Conservation (phyloP, 1,140 invertebrate species). For the Chironomus tepperi region DNA sequence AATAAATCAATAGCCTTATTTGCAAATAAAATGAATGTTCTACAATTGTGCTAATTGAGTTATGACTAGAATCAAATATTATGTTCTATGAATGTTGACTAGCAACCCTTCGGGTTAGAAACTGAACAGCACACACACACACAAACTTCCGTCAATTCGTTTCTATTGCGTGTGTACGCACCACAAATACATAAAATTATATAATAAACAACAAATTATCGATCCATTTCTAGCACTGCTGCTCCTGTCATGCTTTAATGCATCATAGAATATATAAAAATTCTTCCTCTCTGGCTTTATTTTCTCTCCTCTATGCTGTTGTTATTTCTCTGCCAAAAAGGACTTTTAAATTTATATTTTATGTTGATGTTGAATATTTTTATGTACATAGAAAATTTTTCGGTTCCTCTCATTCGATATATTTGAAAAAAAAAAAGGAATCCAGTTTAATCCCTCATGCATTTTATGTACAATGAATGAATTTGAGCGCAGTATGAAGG, state of each 20-base stretch:
- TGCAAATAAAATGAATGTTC: not conserved
- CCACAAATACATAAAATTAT: not conserved
- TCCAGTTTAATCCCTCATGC: constrained; percentile 23
- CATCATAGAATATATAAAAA: not conserved
- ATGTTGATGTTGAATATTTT: not conserved
- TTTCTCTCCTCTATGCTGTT: not conserved
- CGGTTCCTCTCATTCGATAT: not conserved
- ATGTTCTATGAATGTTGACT: not conserved
- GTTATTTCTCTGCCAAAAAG: not conserved
- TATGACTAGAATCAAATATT: constrained; percentile 14
- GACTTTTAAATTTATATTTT: constrained; percentile 2
- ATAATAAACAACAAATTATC: constrained; percentile 11
- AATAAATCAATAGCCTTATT: not conserved
- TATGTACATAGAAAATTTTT: not conserved
- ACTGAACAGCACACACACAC: not conserved
- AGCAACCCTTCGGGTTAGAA: not conserved
- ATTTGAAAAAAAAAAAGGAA: not conserved
- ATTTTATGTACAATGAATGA: not conserved
- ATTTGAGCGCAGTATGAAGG: not conserved
- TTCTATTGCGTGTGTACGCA: not conserved
- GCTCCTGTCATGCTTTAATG: constrained; percentile 18
- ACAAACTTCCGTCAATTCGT: not conserved
- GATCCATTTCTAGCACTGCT: not conserved
- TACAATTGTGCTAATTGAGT: constrained; percentile 13
- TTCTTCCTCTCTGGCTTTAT: too few relatives aligned